Evolutionary conservation across 2,113 vertebrate species (phyloP).

Genomic region (Alethe diademata): DNA sequence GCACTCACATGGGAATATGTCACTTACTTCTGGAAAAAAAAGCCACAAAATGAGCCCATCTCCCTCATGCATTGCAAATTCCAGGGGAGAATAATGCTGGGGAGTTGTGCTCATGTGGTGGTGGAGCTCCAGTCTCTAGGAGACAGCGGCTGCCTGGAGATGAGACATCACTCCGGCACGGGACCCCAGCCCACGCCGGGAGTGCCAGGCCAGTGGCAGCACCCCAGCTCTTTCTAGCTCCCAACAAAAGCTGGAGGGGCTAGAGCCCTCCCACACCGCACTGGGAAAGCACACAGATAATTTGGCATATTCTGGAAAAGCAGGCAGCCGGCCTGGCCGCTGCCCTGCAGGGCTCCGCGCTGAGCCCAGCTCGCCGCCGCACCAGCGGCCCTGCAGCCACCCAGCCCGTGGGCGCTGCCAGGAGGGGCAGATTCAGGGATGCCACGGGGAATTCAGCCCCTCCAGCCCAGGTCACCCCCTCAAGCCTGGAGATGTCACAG

Average conservation of each 20-base stretch:
- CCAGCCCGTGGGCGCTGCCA: rapidly evolving
- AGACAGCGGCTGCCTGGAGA: constrained; percentile 37
- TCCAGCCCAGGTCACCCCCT: background rate
- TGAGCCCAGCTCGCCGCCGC: rapidly evolving
- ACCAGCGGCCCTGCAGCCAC: background rate
- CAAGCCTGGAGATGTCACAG: background rate
- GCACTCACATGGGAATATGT: background rate
- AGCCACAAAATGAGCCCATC: background rate
- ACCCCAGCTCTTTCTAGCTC: background rate
- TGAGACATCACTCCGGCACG: background rate
- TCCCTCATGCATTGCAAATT: constrained; percentile 53
- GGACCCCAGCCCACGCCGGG: constrained; percentile 5
- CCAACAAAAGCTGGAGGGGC: background rate
- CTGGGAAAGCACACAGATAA: constrained; percentile 11
- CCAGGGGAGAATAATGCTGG: background rate
- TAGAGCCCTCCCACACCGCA: background rate
- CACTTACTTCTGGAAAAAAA: background rate
- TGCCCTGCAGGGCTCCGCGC: background rate
- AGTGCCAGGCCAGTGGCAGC: background rate
- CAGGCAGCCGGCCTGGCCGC: background rate
- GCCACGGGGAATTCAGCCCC: background rate
- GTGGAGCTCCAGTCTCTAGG: constrained; percentile 48
- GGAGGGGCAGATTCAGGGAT: background rate
- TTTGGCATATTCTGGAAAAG: constrained; percentile 42
- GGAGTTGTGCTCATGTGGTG: background rate